Base-by-base conservation (phyloP, 2,797 vertebrate species). In the Notamacropus eugenii region DNA sequence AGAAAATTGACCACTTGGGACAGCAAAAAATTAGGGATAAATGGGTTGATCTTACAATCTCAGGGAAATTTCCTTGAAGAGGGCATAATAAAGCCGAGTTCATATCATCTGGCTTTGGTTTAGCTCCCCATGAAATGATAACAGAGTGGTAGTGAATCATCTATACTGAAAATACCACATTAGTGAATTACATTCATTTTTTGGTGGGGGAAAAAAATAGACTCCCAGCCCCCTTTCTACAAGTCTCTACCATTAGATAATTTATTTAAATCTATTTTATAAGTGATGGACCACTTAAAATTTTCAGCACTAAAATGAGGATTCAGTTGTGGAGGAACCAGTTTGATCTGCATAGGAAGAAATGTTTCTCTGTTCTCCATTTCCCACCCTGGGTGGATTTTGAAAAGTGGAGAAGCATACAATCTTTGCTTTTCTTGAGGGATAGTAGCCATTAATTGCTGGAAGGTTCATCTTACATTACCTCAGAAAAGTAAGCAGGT, bases 401-500 rank as follows among this genome's bases (percentile, higher is more conserved):
- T 24, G 40, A 95, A 97, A 97, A 52, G 22, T 95, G 19, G 34
- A 95, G 93, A 97, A 92, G 67, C 95, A 95, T 93, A 54, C 55
- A 28, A 34, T 94, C 93, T 95, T 96, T 93, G 12, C 91, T 92
- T 96, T 92, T 91, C 94, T 97, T 95, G 56, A 92, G 40, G 97
- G 22, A 55, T 90, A 93, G 52, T 91, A 95, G 82, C 54, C 94
- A 52, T 62, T 98, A 91, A 97, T 96, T 98, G 91, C 92, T 96
- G 34, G 5, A 62, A 92, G 82, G 54, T 98, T 97, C 98, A 34
- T 95, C 95, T 97, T 95, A 96, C 54, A 58, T 97, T 98, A 98
- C 97, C 93, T 94, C 74, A 94, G 34, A 96, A 97, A 96, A 96
- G 28, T 95, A 92, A 97, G 50, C 14, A 1, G 58, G 24, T 95